Percentiles rank a stretch among this genome's conserved stretches.
These are phyloP conservation scores for Meteorus cinctellus DNA, from an alignment of 2,888 invertebrate genomes.

Conservation along the genomic window DNA sequence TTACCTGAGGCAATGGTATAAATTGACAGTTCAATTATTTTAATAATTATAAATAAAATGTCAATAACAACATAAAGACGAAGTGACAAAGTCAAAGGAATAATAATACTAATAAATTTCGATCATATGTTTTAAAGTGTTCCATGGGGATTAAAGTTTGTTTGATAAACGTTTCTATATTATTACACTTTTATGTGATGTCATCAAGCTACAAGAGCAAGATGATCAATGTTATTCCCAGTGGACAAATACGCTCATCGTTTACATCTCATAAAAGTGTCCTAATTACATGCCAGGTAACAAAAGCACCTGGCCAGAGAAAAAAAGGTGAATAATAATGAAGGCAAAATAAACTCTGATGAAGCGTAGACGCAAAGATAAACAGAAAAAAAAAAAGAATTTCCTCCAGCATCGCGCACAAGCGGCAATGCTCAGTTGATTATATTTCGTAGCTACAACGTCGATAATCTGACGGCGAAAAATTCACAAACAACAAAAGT, in stretches of 20 bases:
- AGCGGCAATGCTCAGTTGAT: slow-evolving; percentile 16
- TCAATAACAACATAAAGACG: neutral
- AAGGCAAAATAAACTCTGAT: slow-evolving; percentile 22
- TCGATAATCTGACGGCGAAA: slow-evolving; percentile 16
- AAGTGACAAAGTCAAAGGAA: slow-evolving; percentile 5
- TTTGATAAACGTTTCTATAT: slow-evolving; percentile 5
- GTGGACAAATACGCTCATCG: slow-evolving; percentile 7
- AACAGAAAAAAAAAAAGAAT: neutral
- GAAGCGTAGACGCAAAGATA: neutral
- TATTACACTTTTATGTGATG: neutral
- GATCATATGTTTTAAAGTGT: neutral
- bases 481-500: slow-evolving; percentile 33
- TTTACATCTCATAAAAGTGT: neutral
- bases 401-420: neutral
- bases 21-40: slow-evolving; percentile 8
- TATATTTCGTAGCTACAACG: slow-evolving; percentile 10
- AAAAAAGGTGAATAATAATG: slow-evolving; percentile 34
- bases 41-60: neutral
- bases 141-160: neutral
- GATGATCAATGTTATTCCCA: slow-evolving; percentile 14
- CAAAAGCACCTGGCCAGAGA: slow-evolving; percentile 12
- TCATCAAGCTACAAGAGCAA: neutral
- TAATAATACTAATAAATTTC: neutral
- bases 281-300: neutral
- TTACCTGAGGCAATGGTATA: neutral